These are phyloP conservation scores for Brachylomia viminalis DNA, from an alignment of 2,888 invertebrate species.

Conservation along the genomic window DNA sequence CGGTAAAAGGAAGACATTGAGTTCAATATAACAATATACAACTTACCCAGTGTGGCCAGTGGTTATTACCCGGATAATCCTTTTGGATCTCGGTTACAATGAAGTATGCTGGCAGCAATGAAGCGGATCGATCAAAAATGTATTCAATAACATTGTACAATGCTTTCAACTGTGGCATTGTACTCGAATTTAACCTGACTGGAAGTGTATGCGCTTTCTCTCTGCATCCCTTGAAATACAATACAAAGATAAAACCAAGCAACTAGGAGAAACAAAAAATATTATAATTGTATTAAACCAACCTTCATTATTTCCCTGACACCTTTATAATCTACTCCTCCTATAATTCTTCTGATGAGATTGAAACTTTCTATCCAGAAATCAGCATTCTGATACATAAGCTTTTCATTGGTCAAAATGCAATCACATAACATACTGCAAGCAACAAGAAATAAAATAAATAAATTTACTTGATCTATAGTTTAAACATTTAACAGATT, in stretches of 20 bases:
- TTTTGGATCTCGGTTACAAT: constrained; percentile 98
- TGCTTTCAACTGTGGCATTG: constrained; percentile 95
- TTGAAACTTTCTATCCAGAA: constrained; percentile 98
- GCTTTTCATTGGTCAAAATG: constrained; percentile 95
- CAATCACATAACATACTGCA: constrained; percentile 96
- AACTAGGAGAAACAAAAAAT: background rate
- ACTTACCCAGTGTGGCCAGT: constrained; percentile 97
- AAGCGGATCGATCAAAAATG: constrained; percentile 97
- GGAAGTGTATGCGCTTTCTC: constrained; percentile 97
- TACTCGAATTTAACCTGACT: constrained; percentile 94
- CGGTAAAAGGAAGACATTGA: background rate
- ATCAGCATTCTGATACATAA: constrained; percentile 94
- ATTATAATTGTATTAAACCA: constrained; percentile 59
- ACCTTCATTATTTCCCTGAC: constrained; percentile 98
- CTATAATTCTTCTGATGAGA: constrained; percentile 95
- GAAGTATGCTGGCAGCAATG: constrained; percentile 98
- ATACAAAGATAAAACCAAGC: background rate
- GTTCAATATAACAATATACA: background rate
- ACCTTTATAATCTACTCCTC: constrained; percentile 98
- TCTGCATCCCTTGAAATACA: constrained; percentile 92
- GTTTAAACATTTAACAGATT: background rate
- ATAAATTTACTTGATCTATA: constrained; percentile 4
- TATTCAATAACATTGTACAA: constrained; percentile 95
- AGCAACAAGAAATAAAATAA: constrained; percentile 51
- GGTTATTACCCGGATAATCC: constrained; percentile 94